Percentiles rank a stretch among this genome's conserved stretches.
Conservation (phyloP, 2,113 vertebrate genomes). For the Pogonocichla stellata region DNA sequence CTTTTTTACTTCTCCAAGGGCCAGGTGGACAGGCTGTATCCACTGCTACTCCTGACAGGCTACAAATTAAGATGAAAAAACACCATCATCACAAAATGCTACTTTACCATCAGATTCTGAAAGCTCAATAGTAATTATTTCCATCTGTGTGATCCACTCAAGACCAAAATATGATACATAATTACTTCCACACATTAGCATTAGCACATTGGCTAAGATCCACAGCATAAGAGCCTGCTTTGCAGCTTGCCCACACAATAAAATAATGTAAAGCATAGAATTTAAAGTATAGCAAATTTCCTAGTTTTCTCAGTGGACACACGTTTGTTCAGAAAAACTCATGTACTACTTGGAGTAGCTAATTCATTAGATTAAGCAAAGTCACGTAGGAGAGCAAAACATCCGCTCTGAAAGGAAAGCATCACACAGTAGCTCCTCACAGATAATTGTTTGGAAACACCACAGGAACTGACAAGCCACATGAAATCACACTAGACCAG, state of each 20-base stretch:
- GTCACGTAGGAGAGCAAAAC: neutral
- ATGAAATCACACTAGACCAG: neutral
- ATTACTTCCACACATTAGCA: neutral
- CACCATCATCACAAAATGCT: neutral
- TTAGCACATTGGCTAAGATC: accelerated
- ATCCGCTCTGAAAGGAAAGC: neutral
- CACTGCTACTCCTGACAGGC: neutral
- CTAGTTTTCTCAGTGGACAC: neutral
- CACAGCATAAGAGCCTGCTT: neutral
- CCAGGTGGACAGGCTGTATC: neutral
- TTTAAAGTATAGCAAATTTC: neutral
- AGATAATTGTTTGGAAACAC: neutral
- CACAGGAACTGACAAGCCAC: neutral
- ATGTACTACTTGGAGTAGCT: neutral
- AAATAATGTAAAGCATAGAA: neutral
- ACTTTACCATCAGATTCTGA: neutral
- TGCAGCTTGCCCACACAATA: neutral
- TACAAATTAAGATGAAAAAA: neutral
- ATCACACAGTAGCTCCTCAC: neutral
- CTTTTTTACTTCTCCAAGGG: neutral
- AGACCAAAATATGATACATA: neutral
- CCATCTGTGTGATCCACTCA: neutral
- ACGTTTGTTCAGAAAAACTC: neutral
- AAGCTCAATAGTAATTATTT: neutral
- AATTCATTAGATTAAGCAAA: neutral